Conservation (phyloP, 2,888 invertebrate species). For the Choreutis nemorana region DNA sequence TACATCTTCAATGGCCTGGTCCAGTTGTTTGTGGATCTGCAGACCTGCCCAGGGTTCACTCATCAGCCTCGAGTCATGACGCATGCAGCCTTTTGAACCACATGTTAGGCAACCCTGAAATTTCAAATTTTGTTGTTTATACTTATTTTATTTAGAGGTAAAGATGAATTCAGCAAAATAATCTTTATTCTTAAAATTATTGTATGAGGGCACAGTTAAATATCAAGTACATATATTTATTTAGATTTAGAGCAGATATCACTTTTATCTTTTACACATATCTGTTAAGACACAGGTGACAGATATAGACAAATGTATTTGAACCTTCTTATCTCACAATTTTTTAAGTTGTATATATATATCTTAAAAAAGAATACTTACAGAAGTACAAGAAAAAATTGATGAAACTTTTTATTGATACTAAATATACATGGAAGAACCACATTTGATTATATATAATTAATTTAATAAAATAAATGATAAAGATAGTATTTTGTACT, state of each 20-base stretch:
- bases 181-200: background rate
- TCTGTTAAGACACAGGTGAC: no score
- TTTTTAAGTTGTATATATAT: no score
- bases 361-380: no score
- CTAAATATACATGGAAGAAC: no score
- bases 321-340: no score
- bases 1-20: constrained; percentile 79
- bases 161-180: background rate
- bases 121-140: background rate
- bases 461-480: no score
- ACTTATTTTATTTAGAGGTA: background rate
- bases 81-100: constrained; percentile 63
- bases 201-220: background rate
- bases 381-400: no score
- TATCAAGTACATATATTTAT: background rate
- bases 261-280: no score
- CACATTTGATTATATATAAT: no score
- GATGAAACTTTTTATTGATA: no score
- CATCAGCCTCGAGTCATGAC: constrained; percentile 57
- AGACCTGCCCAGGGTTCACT: constrained; percentile 74
- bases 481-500: no score
- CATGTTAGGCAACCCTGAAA: constrained; percentile 65
- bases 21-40: constrained; percentile 73
- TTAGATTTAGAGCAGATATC: background rate
- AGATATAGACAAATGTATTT: no score